Evolutionary conservation across 37 sponge, comb jelly and placozoan genomes (phyloP), one percentile per base, ranked within the genome.

Genomic region (Agelas oroides): DNA sequence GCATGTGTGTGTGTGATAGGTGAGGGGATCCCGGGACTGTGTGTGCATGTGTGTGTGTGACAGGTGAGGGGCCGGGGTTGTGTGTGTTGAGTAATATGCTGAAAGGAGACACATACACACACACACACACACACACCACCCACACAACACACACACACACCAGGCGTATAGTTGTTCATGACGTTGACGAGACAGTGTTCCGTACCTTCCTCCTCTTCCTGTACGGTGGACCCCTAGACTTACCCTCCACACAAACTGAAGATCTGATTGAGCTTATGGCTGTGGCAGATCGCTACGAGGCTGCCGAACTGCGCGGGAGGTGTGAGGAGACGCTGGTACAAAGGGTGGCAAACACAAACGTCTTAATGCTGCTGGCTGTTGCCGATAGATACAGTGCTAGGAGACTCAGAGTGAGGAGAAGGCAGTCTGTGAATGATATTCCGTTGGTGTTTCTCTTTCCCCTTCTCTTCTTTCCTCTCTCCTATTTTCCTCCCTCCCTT

Each of bases 261-360:
- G 86, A 81, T 20, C 34, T 91, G 12, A 24, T 82, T 19, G 91
- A 91, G 64, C 41, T 91, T 39, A 56, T 91, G 82, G 78, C 73
- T 31, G 77, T 86, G 21, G 91, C 86, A 33, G 91, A 91, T 30
- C 79, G 78, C 38, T 79, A 71, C 33, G 78, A 91, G 82, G 81
- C 76, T 2, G 40, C 61, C 0, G 35, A 54, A 0, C 77, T 91
- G 61, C 68, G 71, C 24, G n/a, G 18, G 19, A 17, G 55, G 56
- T 91, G 91, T 76, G 86, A 91, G 61, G 18, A 21, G 8, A 32
- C 59, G 38, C 73, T 91, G 55, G 77, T 91, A 59, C 72, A 40
- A 41, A 58, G 77, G 25, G 66, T 91, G 35, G 77, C 75, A 36
- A 77, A 85, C 28, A 33, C 35, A 0, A 85, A 46, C 46, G 91